Percentiles rank a stretch among this genome's conserved stretches.
Conservation (phyloP, 2,888 invertebrate species). For the Sericinus montela region DNA sequence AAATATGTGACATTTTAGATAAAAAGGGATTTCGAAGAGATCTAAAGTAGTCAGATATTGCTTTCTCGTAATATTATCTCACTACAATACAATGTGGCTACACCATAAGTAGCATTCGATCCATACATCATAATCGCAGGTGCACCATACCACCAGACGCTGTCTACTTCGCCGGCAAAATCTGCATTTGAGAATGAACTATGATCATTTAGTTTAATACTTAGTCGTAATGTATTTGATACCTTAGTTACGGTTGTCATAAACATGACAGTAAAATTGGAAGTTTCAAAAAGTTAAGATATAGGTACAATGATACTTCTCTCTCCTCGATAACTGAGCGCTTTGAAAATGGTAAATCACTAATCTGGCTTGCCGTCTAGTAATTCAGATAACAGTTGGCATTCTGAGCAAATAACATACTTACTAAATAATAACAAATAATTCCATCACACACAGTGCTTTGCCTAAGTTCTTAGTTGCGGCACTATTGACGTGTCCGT, state of each 20-base stretch:
- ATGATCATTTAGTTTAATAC: background rate
- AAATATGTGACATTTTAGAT: constrained; percentile 10
- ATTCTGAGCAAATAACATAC: constrained; percentile 1
- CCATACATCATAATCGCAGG: background rate
- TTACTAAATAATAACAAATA: background rate
- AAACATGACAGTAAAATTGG: constrained; percentile 19
- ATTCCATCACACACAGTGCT: constrained; percentile 3
- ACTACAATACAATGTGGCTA: background rate
- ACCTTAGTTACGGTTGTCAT: constrained; percentile 1
- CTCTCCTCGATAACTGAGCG: background rate
- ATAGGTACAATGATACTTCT: background rate
- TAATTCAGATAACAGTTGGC: background rate
- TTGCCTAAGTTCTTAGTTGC: background rate
- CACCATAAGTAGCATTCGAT: background rate
- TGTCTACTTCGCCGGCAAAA: background rate
- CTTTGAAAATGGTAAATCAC: background rate
- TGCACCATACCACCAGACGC: background rate
- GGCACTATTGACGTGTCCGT: background rate
- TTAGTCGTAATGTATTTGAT: background rate
- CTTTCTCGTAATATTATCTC: background rate
- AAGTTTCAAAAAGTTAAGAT: constrained; percentile 10
- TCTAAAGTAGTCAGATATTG: background rate
- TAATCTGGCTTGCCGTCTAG: background rate
- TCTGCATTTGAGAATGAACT: background rate
- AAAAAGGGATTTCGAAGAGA: constrained; percentile 3